phyloP scores from a whole-genome alignment of 1,140 invertebrate genomes.

The Orius insidiosus region DNA sequence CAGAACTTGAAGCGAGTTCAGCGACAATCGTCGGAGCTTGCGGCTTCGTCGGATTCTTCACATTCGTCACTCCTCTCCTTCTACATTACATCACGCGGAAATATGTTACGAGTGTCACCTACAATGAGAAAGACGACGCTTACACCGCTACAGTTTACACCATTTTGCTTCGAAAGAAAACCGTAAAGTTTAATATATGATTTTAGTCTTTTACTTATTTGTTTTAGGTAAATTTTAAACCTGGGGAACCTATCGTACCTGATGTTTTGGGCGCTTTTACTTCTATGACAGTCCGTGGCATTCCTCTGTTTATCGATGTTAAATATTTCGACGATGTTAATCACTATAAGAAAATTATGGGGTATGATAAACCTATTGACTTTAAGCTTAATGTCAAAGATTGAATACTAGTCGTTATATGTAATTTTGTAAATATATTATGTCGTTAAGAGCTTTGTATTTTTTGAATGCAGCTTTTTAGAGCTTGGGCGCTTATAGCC shows the following conservation, averaged over 20 bases:
- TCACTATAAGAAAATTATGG: constrained; percentile 72
- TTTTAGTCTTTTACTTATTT: constrained; percentile 8
- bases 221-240: constrained; percentile 51
- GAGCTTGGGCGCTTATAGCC: too few species aligned
- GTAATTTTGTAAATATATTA: too few species aligned
- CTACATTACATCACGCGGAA: constrained; percentile 68
- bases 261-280: constrained; percentile 69
- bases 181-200: constrained; percentile 33
- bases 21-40: constrained; percentile 38
- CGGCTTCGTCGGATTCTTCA: constrained; percentile 54
- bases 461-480: too few species aligned
- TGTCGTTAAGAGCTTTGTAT: too few species aligned
- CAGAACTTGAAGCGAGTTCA: constrained; percentile 33
- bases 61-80: constrained; percentile 63
- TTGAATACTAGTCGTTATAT: too few species aligned
- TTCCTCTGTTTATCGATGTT: constrained; percentile 58
- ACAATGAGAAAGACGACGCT: constrained; percentile 39
- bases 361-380: constrained; percentile 77
- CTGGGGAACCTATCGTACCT: constrained; percentile 57
- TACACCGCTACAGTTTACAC: constrained; percentile 52
- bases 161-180: constrained; percentile 41
- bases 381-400: constrained; percentile 31
- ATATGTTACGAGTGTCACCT: constrained; percentile 63
- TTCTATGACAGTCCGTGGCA: constrained; percentile 47
- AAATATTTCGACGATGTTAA: constrained; percentile 43